These are phyloP conservation scores for Numenius phaeopus DNA, from an alignment of 2,797 vertebrate genomes.

Conservation along the genomic window DNA sequence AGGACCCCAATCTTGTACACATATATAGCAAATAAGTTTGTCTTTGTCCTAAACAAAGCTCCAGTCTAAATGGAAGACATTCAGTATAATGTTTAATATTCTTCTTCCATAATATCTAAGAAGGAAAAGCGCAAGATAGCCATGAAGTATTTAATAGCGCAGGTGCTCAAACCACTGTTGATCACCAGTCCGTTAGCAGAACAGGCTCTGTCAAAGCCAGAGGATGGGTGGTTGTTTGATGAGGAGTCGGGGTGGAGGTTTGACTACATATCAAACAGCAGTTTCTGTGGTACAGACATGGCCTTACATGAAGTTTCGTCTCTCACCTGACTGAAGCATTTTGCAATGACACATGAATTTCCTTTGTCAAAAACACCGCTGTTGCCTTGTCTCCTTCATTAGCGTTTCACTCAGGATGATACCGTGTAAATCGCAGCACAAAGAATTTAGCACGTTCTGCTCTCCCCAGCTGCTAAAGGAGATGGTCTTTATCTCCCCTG, in stretches of 20 bases:
- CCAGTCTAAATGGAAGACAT: neutral
- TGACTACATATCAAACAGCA: neutral
- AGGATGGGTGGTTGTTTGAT: neutral
- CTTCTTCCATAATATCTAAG: neutral
- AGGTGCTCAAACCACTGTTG: neutral
- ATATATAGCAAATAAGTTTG: neutral
- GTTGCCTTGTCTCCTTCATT: constrained; percentile 1
- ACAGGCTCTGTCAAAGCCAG: neutral
- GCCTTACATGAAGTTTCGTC: neutral
- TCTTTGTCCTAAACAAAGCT: neutral
- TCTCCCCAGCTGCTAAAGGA: neutral
- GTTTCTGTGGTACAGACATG: neutral
- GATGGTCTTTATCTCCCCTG: neutral
- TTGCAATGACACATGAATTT: neutral
- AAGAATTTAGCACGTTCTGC: neutral
- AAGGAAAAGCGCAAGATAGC: neutral
- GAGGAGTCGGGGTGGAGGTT: neutral
- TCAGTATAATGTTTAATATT: neutral
- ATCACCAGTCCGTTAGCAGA: neutral
- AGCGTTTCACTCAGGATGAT: neutral
- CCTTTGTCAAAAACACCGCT: neutral
- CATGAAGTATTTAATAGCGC: neutral
- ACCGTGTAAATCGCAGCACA: neutral
- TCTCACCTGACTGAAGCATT: constrained; percentile 21
- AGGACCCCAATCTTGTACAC: neutral